These are phyloP conservation scores for Lasius platythorax DNA, from an alignment of 2,888 invertebrate genomes.

Conservation along the genomic window DNA sequence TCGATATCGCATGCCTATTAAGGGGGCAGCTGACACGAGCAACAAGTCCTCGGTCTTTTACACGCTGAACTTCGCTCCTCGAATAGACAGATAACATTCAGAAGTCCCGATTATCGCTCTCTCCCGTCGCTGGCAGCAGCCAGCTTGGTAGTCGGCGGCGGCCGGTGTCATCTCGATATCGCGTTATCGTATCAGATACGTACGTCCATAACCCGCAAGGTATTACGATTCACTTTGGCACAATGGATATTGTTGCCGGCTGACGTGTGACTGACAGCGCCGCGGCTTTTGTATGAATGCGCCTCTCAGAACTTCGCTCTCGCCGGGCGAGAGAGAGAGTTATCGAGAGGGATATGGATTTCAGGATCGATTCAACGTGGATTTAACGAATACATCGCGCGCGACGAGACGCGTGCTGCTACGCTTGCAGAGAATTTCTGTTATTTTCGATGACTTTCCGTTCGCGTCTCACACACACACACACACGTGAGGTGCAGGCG, in stretches of 20 bases:
- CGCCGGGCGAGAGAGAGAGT: slow-evolving; percentile 47
- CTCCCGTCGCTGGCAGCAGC: slow-evolving; percentile 66
- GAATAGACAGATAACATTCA: slow-evolving; percentile 67
- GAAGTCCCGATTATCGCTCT: slow-evolving; percentile 72
- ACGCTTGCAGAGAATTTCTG: slow-evolving; percentile 22
- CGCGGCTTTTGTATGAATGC: slow-evolving; percentile 70
- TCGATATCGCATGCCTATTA: slow-evolving; percentile 45
- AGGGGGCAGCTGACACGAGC: slow-evolving; percentile 32
- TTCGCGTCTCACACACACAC: neutral
- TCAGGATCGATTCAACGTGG: slow-evolving; percentile 64
- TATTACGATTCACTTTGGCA: slow-evolving; percentile 78
- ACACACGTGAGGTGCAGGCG: neutral
- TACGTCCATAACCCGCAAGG: slow-evolving; percentile 76
- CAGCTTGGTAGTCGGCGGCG: slow-evolving; percentile 71
- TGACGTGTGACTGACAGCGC: slow-evolving; percentile 80
- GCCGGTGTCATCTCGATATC: slow-evolving; percentile 78
- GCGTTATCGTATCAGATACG: slow-evolving; percentile 77
- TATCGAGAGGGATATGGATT: slow-evolving; percentile 74
- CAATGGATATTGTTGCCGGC: slow-evolving; percentile 78
- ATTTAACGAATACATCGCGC: slow-evolving; percentile 45
- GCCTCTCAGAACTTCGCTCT: slow-evolving; percentile 61
- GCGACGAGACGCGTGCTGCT: slow-evolving; percentile 16
- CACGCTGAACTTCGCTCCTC: slow-evolving; percentile 42
- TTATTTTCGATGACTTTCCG: neutral
- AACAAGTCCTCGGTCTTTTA: slow-evolving; percentile 51